phyloP scores from a whole-genome alignment of 2,113 vertebrate species.

The Epinephelus fuscoguttatus region DNA sequence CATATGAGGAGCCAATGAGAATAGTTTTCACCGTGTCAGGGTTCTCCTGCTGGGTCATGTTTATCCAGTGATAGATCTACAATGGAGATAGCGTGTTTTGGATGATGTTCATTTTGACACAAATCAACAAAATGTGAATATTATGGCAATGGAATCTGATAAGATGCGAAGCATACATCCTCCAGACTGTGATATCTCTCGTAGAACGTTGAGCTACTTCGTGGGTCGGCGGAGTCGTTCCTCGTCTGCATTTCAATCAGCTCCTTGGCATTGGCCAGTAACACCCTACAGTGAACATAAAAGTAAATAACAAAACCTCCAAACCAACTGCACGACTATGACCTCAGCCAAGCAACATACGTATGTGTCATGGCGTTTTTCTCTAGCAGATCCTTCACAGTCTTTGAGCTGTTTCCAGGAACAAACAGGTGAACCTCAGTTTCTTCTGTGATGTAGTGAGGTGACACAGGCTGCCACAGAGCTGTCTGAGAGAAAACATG shows the following conservation, averaged over 20 bases:
- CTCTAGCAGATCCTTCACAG: constrained; percentile 82
- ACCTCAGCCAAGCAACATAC: constrained; percentile 73
- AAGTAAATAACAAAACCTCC: too few species aligned
- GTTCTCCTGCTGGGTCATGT: constrained; percentile 80
- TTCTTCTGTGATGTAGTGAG: constrained; percentile 84
- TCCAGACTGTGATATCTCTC: constrained; percentile 91
- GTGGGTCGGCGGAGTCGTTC: constrained; percentile 84
- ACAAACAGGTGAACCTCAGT: constrained; percentile 91
- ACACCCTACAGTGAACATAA: constrained; percentile 80
- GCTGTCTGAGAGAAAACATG: constrained; percentile 81
- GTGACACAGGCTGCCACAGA: constrained; percentile 90
- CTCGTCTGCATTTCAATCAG: constrained; percentile 89
- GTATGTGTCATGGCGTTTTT: constrained; percentile 77
- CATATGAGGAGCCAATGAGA: constrained; percentile 91
- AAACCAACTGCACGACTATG: too few species aligned
- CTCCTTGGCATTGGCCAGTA: constrained; percentile 82
- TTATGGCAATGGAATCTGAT: not conserved
- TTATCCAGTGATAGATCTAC: constrained; percentile 94
- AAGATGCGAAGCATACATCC: constrained; percentile 84
- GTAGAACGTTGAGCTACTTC: constrained; percentile 83
- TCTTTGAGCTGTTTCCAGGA: constrained; percentile 82
- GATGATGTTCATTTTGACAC: not conserved
- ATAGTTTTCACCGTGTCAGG: constrained; percentile 85
- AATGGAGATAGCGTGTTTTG: constrained; percentile 3
- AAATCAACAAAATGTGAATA: not conserved